Evolutionary conservation across 2,113 vertebrate species (phyloP).

Genomic region (Hymenochirus boettgeri): DNA sequence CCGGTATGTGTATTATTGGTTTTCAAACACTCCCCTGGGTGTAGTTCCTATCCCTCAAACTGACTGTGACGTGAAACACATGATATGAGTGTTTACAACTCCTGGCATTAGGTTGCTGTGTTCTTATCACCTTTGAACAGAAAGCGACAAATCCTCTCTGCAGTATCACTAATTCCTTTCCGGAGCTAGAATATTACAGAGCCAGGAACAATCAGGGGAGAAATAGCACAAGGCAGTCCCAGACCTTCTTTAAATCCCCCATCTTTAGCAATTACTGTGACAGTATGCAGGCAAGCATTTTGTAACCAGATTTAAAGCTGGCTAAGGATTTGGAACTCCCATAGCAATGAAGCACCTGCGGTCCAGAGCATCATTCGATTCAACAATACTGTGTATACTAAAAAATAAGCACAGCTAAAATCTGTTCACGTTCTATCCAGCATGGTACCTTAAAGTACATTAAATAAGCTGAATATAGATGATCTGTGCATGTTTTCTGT

Average conservation of each 20-base stretch:
- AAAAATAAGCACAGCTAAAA: too few relatives aligned
- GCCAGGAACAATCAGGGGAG: neutral
- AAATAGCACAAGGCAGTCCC: neutral
- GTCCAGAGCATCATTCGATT: neutral
- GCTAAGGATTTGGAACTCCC: neutral
- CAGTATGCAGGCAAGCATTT: neutral
- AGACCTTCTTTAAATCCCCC: neutral
- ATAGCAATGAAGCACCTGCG: neutral
- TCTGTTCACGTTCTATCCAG: too few relatives aligned
- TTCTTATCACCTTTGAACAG: conserved; percentile 73
- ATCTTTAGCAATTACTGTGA: neutral
- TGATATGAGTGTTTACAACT: conserved; percentile 72
- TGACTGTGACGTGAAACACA: conserved; percentile 46
- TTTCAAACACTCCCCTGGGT: neutral
- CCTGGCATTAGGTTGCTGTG: conserved; percentile 70
- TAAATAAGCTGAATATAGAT: too few relatives aligned
- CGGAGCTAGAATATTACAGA: neutral
- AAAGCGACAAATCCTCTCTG: conserved; percentile 69
- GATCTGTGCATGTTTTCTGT: too few relatives aligned
- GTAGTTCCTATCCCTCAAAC: neutral
- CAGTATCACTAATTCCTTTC: neutral
- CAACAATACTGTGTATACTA: too few relatives aligned
- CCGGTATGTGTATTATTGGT: neutral
- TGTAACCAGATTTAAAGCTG: neutral
- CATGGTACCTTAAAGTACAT: too few relatives aligned